phyloP scores from a whole-genome alignment of 2,797 vertebrate genomes.

The Rousettus madagascariensis region DNA sequence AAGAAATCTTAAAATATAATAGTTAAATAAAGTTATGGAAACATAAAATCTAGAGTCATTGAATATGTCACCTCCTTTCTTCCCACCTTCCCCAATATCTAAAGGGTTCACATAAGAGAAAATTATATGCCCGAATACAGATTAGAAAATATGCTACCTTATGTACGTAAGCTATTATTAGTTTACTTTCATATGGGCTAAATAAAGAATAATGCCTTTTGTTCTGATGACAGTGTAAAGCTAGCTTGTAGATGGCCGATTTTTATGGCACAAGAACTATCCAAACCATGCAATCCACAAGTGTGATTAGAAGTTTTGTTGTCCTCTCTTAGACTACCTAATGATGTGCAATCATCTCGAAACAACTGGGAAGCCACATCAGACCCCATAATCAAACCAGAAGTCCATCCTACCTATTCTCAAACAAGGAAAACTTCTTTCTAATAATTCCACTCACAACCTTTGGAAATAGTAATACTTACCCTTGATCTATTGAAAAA shows the following conservation, averaged over 20 bases:
- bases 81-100: background rate
- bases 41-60: constrained; percentile 44
- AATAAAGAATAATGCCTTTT: constrained; percentile 2
- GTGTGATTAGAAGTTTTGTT: background rate
- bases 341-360: background rate
- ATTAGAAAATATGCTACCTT: constrained; percentile 32
- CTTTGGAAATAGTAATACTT: constrained; percentile 13
- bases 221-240: background rate
- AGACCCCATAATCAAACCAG: background rate
- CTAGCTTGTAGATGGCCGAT: background rate
- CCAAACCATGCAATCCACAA: background rate
- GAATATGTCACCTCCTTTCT: background rate
- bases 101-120: constrained; percentile 1
- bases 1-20: constrained; percentile 42
- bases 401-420: background rate
- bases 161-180: background rate
- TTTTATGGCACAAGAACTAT: background rate
- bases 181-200: background rate
- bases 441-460: background rate
- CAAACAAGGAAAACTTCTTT: background rate
- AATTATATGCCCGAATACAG: constrained; percentile 6
- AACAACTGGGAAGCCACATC: background rate
- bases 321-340: background rate
- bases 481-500: constrained; percentile 10
- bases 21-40: constrained; percentile 37